Evolutionary conservation across 2,113 vertebrate species (phyloP).

Genomic region (Rhadina sibilatrix): DNA sequence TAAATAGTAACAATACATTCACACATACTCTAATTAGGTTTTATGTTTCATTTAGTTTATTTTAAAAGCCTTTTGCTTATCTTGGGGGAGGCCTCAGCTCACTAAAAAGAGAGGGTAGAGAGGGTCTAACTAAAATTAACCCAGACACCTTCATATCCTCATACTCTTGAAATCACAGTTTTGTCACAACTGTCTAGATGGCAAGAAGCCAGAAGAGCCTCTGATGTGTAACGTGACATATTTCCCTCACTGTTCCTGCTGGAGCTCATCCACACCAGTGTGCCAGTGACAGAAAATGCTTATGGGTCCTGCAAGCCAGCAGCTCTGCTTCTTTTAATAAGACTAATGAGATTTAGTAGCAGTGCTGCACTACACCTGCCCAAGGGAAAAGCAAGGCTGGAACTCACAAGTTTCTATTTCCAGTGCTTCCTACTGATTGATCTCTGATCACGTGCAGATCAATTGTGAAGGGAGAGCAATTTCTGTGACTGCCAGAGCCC

Average conservation of each 20-base stretch:
- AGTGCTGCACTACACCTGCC: not conserved
- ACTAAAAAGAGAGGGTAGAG: not conserved
- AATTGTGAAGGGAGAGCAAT: not conserved
- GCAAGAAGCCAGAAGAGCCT: not conserved
- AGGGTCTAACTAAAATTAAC: not conserved
- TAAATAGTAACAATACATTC: not conserved
- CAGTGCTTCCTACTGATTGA: not conserved
- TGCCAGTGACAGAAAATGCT: not conserved
- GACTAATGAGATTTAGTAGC: conserved; percentile 19
- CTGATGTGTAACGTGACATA: not conserved
- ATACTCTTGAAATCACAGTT: not conserved
- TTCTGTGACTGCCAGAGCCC: not conserved
- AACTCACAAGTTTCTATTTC: not conserved
- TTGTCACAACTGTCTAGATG: not conserved
- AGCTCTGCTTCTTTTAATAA: not conserved
- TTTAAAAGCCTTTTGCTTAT: not conserved
- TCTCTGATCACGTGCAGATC: not conserved
- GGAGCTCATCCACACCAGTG: not conserved
- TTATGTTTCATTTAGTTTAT: not conserved
- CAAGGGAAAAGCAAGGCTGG: not conserved
- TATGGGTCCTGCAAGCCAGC: not conserved
- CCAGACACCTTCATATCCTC: not conserved
- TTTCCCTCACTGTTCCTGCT: not conserved
- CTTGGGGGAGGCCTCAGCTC: not conserved
- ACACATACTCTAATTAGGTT: not conserved